These are phyloP conservation scores for Amblyopsis hoosieri DNA, from an alignment of 2,797 vertebrate species.

Conservation along the genomic window DNA sequence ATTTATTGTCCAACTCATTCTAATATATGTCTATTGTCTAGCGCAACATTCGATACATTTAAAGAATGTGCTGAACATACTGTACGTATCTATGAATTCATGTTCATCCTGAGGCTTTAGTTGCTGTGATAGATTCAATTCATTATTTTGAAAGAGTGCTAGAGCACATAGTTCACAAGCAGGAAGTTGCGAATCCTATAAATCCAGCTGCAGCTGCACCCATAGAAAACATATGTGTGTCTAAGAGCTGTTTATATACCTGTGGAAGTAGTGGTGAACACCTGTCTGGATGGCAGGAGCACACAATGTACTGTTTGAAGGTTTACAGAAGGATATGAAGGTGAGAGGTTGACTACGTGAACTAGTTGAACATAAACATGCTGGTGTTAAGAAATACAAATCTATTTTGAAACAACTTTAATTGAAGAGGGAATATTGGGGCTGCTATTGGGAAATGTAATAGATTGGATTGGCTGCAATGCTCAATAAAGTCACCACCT, in stretches of 20 bases:
- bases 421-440: neutral
- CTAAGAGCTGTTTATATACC: slow-evolving; percentile 14
- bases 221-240: slow-evolving; percentile 26
- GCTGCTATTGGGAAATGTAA: neutral
- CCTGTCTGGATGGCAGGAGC: slow-evolving; percentile 1
- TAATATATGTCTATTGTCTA: slow-evolving; percentile 33
- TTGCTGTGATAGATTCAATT: slow-evolving; percentile 1
- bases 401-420: neutral
- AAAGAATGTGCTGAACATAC: slow-evolving; percentile 30
- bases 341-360: neutral
- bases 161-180: slow-evolving; percentile 35
- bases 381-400: neutral
- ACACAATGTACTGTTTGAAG: neutral
- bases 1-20: slow-evolving; percentile 49
- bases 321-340: neutral
- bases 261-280: slow-evolving; percentile 5
- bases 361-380: too few species aligned
- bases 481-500: slow-evolving; percentile 57
- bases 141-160: slow-evolving; percentile 20
- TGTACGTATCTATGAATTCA: slow-evolving; percentile 29
- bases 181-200: slow-evolving; percentile 34
- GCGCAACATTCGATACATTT: slow-evolving; percentile 29
- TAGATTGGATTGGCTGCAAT: neutral
- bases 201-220: slow-evolving; percentile 47
- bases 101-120: slow-evolving; percentile 3